phyloP scores from a whole-genome alignment of 2,888 invertebrate species.

The Drosophila colorata region DNA sequence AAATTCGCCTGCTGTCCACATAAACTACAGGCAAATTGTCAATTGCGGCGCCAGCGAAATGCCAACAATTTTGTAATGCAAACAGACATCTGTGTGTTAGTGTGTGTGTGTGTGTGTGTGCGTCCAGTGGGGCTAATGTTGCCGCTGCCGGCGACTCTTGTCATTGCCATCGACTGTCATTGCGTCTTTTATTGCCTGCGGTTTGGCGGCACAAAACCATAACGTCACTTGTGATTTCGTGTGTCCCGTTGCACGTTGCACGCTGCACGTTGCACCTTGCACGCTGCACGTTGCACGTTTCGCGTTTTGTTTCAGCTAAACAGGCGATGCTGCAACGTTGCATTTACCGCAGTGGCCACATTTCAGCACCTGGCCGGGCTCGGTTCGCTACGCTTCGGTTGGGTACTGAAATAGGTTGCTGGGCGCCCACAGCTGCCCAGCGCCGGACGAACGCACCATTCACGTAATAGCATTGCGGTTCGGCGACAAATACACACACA shows the following conservation, averaged over 20 bases:
- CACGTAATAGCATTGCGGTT: conserved; percentile 77
- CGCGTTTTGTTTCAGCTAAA: conserved; percentile 8
- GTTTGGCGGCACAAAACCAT: conserved; percentile 75
- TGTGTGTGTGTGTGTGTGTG: conserved; percentile 3
- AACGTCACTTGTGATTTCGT: conserved; percentile 80
- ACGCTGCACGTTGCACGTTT: neutral
- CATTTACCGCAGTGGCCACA: conserved; percentile 58
- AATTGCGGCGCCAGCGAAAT: conserved; percentile 67
- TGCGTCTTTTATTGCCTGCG: conserved; percentile 81
- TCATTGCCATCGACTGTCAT: conserved; percentile 57
- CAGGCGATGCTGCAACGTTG: conserved; percentile 39
- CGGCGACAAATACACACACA: conserved; percentile 53
- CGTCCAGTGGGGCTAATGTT: conserved; percentile 55
- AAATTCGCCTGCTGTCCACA: conserved; percentile 73
- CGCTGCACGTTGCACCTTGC: conserved; percentile 13
- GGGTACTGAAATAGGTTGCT: conserved; percentile 42
- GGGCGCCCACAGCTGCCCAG: conserved; percentile 14
- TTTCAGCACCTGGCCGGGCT: conserved; percentile 61
- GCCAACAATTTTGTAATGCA: conserved; percentile 76
- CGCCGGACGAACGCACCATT: conserved; percentile 56
- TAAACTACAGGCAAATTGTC: conserved; percentile 78
- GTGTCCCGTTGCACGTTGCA: conserved; percentile 30
- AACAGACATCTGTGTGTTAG: conserved; percentile 44
- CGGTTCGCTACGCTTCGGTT: conserved; percentile 15
- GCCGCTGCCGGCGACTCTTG: conserved; percentile 20